A percentile compares a stretch with the other conserved stretches of the same genome.
phyloP scores from a whole-genome alignment of 37 sponge, comb jelly and placozoan species.

The Crambe crambe region DNA sequence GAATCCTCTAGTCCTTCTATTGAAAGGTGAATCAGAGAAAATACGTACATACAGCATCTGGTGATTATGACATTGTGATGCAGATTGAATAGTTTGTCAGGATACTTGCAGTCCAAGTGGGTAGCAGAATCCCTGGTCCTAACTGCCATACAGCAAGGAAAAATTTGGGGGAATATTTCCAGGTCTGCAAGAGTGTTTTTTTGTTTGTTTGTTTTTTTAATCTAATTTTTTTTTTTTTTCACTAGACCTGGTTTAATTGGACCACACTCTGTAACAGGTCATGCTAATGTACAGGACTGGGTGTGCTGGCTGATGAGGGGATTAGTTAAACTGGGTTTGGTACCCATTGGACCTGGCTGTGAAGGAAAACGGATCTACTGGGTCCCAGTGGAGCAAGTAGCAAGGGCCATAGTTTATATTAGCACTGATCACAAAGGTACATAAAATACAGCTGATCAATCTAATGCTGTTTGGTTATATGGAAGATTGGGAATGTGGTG shows the following conservation, averaged over 20 bases:
- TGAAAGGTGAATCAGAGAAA: not conserved
- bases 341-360: slow-evolving; percentile 16
- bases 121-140: slow-evolving; percentile 49
- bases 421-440: slow-evolving; percentile 20
- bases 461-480: no score
- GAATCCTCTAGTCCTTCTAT: not conserved
- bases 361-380: slow-evolving; percentile 11
- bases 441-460: not conserved
- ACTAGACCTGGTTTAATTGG: slow-evolving; percentile 60
- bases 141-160: slow-evolving; percentile 1
- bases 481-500: no score
- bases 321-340: slow-evolving; percentile 6
- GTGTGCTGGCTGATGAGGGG: slow-evolving; percentile 34
- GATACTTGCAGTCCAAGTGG: slow-evolving; percentile 64
- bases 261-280: slow-evolving; percentile 45
- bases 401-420: slow-evolving; percentile 12
- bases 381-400: slow-evolving; percentile 57
- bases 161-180: slow-evolving; percentile 23
- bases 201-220: not conserved
- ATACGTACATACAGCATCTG: no score
- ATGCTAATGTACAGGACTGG: slow-evolving; percentile 56
- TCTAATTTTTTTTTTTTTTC: not conserved
- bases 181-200: slow-evolving; percentile 17
- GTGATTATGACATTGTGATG: no score
- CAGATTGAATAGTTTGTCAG: slow-evolving; percentile 25